Evolutionary conservation across 2,888 invertebrate genomes (phyloP).

Genomic region (Leucozona laternaria): DNA sequence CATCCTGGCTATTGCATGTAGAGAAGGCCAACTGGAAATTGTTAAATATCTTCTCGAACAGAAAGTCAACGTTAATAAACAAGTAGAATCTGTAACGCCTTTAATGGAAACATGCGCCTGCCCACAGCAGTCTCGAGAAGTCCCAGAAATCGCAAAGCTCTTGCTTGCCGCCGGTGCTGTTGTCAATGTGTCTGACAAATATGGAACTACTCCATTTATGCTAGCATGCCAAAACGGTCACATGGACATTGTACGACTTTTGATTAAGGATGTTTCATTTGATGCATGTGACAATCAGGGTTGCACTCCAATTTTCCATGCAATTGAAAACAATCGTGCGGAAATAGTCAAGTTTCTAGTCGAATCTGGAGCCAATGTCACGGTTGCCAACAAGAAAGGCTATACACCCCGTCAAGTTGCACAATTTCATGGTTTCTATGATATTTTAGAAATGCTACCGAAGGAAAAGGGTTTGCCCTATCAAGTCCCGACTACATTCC

Average conservation of each 20-base stretch:
- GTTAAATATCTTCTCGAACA: constrained; percentile 79
- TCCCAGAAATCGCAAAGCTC: constrained; percentile 77
- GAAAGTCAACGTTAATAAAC: constrained; percentile 79
- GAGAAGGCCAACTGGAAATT: constrained; percentile 78
- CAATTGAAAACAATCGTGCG: constrained; percentile 81
- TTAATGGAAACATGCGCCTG: constrained; percentile 81
- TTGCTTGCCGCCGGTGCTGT: constrained; percentile 79
- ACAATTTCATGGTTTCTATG: constrained; percentile 81
- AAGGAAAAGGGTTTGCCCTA: constrained; percentile 76
- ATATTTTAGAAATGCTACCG: constrained; percentile 81
- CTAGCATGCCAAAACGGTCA: constrained; percentile 81
- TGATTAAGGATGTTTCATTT: constrained; percentile 80
- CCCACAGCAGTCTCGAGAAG: constrained; percentile 46
- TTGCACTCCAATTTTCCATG: constrained; percentile 82
- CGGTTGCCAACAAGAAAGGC: constrained; percentile 80
- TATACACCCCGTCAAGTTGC: constrained; percentile 82
- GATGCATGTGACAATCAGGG: constrained; percentile 82
- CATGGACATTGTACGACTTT: constrained; percentile 78
- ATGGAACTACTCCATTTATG: constrained; percentile 82
- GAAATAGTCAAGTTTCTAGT: constrained; percentile 81
- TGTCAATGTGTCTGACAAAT: constrained; percentile 81
- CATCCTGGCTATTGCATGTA: constrained; percentile 79
- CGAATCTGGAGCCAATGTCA: constrained; percentile 79
- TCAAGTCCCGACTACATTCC: constrained; percentile 80
- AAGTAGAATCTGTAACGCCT: constrained; percentile 80